These are phyloP conservation scores for Psilopsiagon aymara DNA, from an alignment of 2,113 vertebrate genomes.

Conservation along the genomic window DNA sequence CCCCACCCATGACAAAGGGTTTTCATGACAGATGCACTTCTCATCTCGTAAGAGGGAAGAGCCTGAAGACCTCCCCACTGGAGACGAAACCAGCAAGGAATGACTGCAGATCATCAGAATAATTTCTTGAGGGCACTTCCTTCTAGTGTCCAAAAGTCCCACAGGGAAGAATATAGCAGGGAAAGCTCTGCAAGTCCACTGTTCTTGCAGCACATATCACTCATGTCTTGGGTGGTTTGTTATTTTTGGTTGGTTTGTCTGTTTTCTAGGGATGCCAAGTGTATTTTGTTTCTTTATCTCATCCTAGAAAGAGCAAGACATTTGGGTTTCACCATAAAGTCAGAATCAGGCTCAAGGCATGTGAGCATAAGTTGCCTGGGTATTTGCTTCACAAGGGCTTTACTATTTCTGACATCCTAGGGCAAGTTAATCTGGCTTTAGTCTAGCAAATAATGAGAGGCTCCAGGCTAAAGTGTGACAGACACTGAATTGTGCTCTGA, in stretches of 20 bases:
- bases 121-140: not conserved
- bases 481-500: not conserved
- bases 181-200: not conserved
- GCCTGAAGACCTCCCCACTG: not conserved
- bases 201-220: not conserved
- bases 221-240: not conserved
- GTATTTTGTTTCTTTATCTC: not conserved
- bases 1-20: not conserved
- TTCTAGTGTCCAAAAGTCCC: not conserved
- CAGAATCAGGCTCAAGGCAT: not conserved
- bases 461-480: not conserved
- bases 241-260: not conserved
- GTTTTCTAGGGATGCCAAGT: not conserved
- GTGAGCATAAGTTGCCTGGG: not conserved
- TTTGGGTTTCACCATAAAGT: not conserved
- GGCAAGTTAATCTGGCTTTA: not conserved
- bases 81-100: not conserved
- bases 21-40: not conserved
- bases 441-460: not conserved
- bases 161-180: not conserved
- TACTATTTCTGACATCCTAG: not conserved
- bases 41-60: not conserved
- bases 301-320: not conserved
- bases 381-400: not conserved
- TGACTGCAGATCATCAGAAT: not conserved